A percentile compares a stretch with the other conserved stretches of the same genome.
These are phyloP conservation scores for Rhyacophila evoluta DNA, from an alignment of 2,888 invertebrate species.

Conservation along the genomic window DNA sequence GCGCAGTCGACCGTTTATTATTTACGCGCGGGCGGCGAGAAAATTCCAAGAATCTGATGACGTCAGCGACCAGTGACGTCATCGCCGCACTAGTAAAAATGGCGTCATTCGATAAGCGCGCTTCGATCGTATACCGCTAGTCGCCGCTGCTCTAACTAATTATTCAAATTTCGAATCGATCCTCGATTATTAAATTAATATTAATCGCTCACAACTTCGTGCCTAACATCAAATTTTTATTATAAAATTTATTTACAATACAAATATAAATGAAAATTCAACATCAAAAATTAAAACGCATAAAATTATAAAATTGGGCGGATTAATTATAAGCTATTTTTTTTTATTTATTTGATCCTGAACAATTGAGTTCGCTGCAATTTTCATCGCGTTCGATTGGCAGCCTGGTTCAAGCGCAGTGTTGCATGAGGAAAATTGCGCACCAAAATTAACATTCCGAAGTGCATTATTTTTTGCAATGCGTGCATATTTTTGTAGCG, in stretches of 20 bases:
- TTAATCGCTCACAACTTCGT: too few relatives aligned
- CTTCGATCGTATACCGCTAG: slow-evolving; percentile 32
- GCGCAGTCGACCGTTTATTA: background rate
- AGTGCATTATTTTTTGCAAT: background rate
- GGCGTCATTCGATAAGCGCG: slow-evolving; percentile 22
- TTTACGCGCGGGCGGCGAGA: slow-evolving; percentile 23
- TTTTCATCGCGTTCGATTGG: background rate
- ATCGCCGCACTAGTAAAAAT: background rate
- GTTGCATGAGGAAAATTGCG: slow-evolving; percentile 35
- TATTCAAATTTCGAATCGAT: background rate
- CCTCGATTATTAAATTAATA: background rate
- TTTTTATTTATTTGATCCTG: too few relatives aligned
- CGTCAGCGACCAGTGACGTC: slow-evolving; percentile 47
- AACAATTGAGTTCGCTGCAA: background rate
- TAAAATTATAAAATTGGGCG: too few relatives aligned
- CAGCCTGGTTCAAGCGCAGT: background rate
- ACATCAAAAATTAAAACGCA: too few relatives aligned
- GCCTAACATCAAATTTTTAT: too few relatives aligned
- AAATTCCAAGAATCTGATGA: slow-evolving; percentile 36
- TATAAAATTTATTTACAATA: too few relatives aligned
- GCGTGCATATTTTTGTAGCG: background rate
- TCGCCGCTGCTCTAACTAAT: slow-evolving; percentile 11
- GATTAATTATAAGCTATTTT: too few relatives aligned
- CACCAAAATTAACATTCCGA: slow-evolving; percentile 23
- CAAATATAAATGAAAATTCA: too few relatives aligned